Evolutionary conservation across 2,113 vertebrate genomes (phyloP), one percentile per base, ranked within the genome.

Genomic region (Chaenogobius annularis): DNA sequence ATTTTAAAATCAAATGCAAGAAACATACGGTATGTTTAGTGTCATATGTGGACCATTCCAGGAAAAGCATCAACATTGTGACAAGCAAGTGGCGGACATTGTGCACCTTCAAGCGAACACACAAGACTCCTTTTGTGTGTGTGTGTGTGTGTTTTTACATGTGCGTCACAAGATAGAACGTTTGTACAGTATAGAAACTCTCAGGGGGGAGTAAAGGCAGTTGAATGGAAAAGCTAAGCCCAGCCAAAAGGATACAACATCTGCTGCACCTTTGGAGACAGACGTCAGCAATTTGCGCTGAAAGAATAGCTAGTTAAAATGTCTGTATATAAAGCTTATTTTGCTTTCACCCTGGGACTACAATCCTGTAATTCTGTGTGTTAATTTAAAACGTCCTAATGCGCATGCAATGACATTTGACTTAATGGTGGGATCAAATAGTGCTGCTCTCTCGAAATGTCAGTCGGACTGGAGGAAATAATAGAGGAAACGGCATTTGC

Each of bases 231-330:
- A 77, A 70, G 68, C 82, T 80, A 84, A 84, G 56, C 55, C 46
- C 72, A 87, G 86, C 86, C 91, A 91, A 88, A 89, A 88, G 87
- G 87, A 77, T 88, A 86, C 84, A 78, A 76, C 91, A 88, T 91
- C 87, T 91, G 87, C 83, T 85, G 73, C 50, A 54, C 88, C 89
- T 85, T 85, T 86, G 78, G 84, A 88, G 87, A 87, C 82, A 83
- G 88, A 85, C 84, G 87, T 83, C 88, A 84, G 86, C 87, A 88
- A 74, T 89, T 87, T 85, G 83, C 71, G 12, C 80, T 74, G 76
- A 85, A 87, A 84, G 79, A 86, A 85, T 70, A 73, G 63, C 82
- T 79, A 82, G 70, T 84, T 79, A 71, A 85, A 83, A 83, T 78
- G 65, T 79, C 70, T 72, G 48, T 6, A 40, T 40, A 9, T 48